Base-by-base conservation (phyloP, 2,797 vertebrate genomes). In the Cichlasoma orientale region DNA sequence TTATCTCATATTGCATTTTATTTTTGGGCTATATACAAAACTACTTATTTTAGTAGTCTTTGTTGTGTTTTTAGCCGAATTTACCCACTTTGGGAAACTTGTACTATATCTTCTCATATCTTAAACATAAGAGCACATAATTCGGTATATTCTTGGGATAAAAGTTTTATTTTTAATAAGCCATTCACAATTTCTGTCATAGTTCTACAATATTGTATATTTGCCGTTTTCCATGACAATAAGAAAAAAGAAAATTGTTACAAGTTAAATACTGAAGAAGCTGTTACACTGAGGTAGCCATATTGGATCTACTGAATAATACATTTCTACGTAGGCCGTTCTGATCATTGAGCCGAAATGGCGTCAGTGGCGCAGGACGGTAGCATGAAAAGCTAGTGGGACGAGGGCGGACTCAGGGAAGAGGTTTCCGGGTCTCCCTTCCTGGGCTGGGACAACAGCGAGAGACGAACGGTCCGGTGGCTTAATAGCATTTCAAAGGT, bases 341-440 rank as follows among this genome's bases (percentile, higher is more conserved):
- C 19, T 0, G 0, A 0, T 1, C 0, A 1, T 63, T 8, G 95
- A 95, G 89, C 95, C 94, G n/a, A 53, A 93, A 96, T 96, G 95
- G 93, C 92, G 87, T 55, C 86, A 9, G 87, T 89, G 29, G 72
- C 91, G 56, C 79, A 61, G 13, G 14, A 4, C 33, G 25, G 57
- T 14, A 70, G 54, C 31, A 75, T 50, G 29, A 77, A 72, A 72
- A 71, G 79, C 79, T 85, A 82, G 80, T 55, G 85, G 86, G 86
- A 92, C 72, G 79, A 90, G 84, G 95, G 95, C 92, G 93, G 92
- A 90, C 89, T 83, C 33, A 21, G 78, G 74, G 77, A 78, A 87
- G 87, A 82, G n/a, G 89, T 93, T 96, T 96, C 96, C 95, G 96
- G 94, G 95, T 93, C 92, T 92, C 89, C 88, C 91, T 96, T 96